Evolutionary conservation across 2,797 vertebrate genomes (phyloP), one percentile per base, ranked within the genome.

Genomic region (Leptoclinus maculatus): DNA sequence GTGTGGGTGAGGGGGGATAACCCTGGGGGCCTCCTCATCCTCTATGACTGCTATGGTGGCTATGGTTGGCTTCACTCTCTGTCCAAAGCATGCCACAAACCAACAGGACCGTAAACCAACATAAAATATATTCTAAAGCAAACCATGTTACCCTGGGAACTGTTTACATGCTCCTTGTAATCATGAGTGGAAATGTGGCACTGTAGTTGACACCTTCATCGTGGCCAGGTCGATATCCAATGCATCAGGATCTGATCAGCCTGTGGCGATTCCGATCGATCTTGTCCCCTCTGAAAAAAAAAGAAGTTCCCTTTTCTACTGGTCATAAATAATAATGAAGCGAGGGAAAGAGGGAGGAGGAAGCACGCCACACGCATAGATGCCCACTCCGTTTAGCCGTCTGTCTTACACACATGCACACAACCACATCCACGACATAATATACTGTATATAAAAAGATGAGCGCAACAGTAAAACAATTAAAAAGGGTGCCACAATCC

Each of bases 271-370:
- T 83, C 72, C 1, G 41, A 95, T 95, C 89, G 93, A 95, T 93
- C 81, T 78, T 71, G 70, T 69, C 65, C 69, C 66, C 76, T 93
- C 91, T 83, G 36, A 57, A 59, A 59, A 38, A 58, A 57, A 25
- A 45, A 56, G 12, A 82, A 90, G 58, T 92, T 91, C 70, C 53
- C 45, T 66, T 77, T 57, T 81, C 82, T 77, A 21, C 65, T 83
- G 80, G 87, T 92, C 93, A 95, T 94, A 92, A 94, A 95, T 95
- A 94, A 83, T 92, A 93, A 95, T 94, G 90, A 94, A 90, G 58
- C 78, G 41, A 81, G 88, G 89, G 86, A 78, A 56, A 78, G 38
- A 32, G 65, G 56, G 47, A 65, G 70, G 71, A 8, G 39, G 60
- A 59, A 4, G 10, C 49, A 29, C 66, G 38, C 47, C 65, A 79